Conservation (phyloP, 1,140 invertebrate species). For the Cryptotermes secundus region DNA sequence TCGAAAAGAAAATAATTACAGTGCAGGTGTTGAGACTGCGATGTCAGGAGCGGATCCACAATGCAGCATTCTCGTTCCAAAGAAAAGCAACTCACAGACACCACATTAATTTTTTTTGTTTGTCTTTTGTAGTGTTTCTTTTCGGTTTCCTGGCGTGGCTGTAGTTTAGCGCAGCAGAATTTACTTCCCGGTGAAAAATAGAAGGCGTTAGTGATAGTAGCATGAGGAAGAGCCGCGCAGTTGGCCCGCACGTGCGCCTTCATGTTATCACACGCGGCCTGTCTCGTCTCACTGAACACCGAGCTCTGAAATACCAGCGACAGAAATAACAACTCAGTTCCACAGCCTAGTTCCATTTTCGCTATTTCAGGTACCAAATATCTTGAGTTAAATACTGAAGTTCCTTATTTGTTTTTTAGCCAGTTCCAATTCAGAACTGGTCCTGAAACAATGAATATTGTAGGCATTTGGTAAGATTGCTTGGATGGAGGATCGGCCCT, state of each 20-base stretch:
- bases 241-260: constrained; percentile 4
- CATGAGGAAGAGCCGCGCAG: not conserved
- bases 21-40: not conserved
- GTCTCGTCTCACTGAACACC: constrained; percentile 1
- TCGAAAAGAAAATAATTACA: not conserved
- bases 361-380: too few species aligned
- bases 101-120: not conserved
- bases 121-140: not conserved
- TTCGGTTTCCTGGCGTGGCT: constrained; percentile 10
- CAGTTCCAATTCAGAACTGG: too few species aligned
- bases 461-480: too few species aligned
- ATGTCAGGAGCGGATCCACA: not conserved
- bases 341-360: too few species aligned
- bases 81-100: constrained; percentile 16
- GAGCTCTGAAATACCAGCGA: not conserved
- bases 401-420: too few species aligned
- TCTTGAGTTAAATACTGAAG: too few species aligned
- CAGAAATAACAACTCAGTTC: not conserved
- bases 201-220: not conserved
- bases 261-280: not conserved
- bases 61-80: not conserved
- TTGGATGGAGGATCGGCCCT: too few species aligned
- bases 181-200: constrained; percentile 19
- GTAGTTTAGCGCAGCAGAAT: not conserved
- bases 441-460: too few species aligned